Percentiles rank a stretch among this genome's conserved stretches.
These are phyloP conservation scores for Ophion slaviceki DNA, from an alignment of 2,888 invertebrate genomes.

Conservation along the genomic window DNA sequence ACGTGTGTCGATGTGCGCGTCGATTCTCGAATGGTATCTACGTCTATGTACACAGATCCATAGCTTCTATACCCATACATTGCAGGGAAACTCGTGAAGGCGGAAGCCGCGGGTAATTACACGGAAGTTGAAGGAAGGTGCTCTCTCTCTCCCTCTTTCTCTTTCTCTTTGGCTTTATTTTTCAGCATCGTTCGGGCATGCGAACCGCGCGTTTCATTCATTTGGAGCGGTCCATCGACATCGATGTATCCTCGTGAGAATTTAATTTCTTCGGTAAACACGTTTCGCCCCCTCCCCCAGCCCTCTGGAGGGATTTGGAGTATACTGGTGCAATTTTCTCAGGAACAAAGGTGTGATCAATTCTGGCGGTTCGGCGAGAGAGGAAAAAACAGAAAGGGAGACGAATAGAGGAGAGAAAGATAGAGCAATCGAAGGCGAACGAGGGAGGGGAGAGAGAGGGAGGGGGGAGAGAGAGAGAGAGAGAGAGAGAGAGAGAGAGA, in stretches of 20 bases:
- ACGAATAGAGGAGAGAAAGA: neutral
- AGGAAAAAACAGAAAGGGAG: neutral
- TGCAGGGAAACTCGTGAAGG: constrained; percentile 70
- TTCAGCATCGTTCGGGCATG: neutral
- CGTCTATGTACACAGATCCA: neutral
- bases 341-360: constrained; percentile 39
- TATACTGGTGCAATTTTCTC: neutral
- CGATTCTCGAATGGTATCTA: constrained; percentile 24
- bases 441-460: no score
- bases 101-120: constrained; percentile 77
- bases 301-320: neutral
- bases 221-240: neutral
- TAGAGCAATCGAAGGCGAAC: no score
- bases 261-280: neutral
- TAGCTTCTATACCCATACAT: neutral
- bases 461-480: no score
- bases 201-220: neutral
- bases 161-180: neutral
- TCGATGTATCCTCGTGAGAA: constrained; percentile 14
- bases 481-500: no score
- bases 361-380: constrained; percentile 6
- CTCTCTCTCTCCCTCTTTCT: neutral
- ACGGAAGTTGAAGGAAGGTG: constrained; percentile 74
- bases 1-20: neutral
- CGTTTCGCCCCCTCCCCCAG: neutral